Evolutionary conservation across 1,140 invertebrate genomes (phyloP).

Genomic region (Platorchestia sp.): DNA sequence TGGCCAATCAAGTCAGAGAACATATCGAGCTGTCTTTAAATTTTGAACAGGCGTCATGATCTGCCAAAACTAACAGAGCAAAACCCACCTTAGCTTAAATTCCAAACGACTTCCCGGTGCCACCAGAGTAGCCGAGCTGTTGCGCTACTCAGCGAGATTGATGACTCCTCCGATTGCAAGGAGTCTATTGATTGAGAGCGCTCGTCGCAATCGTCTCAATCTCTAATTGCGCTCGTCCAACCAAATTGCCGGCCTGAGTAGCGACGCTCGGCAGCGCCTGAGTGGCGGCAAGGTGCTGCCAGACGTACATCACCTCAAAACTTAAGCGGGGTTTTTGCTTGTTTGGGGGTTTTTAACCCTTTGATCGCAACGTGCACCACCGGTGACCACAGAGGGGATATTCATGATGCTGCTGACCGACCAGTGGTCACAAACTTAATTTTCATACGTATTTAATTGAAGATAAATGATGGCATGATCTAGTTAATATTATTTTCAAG

Average conservation of each 20-base stretch:
- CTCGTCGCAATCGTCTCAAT: constrained; percentile 53
- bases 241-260: constrained; percentile 34
- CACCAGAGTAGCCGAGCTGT: background rate
- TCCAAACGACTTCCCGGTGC: background rate
- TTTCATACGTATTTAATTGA: too few relatives aligned
- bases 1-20: background rate
- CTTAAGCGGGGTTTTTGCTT: too few relatives aligned
- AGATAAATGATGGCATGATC: too few relatives aligned
- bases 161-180: constrained; percentile 41
- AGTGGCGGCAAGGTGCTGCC: background rate
- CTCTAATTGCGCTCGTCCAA: constrained; percentile 43
- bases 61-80: background rate
- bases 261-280: background rate
- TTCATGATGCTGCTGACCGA: too few relatives aligned
- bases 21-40: too few relatives aligned
- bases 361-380: too few relatives aligned
- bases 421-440: too few relatives aligned
- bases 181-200: constrained; percentile 53
- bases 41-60: background rate
- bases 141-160: constrained; percentile 33
- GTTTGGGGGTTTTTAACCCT: too few relatives aligned
- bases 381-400: too few relatives aligned
- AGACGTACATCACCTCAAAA: too few relatives aligned
- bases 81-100: background rate
- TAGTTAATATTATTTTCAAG: too few relatives aligned